These are phyloP conservation scores for Melanotaenia boesemani DNA, from an alignment of 2,797 vertebrate genomes.

Conservation along the genomic window DNA sequence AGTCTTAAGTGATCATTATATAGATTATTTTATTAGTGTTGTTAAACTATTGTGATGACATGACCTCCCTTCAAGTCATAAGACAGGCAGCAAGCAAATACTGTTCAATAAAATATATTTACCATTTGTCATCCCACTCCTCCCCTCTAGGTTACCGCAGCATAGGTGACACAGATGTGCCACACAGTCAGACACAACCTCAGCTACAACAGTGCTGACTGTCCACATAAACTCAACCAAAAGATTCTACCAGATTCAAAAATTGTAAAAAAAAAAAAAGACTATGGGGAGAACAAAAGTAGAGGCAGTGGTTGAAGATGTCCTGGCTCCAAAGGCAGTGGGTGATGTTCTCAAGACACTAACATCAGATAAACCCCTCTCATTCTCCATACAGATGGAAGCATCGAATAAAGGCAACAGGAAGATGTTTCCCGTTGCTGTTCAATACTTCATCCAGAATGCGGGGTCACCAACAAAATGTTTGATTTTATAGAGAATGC, in stretches of 20 bases:
- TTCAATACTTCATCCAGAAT: neutral
- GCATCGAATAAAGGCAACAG: constrained; percentile 3
- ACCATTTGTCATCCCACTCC: neutral
- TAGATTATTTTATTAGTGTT: too few species aligned
- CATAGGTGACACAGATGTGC: neutral
- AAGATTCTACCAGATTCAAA: too few species aligned
- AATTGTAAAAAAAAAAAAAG: too few species aligned
- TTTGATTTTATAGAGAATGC: neutral
- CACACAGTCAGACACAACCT: neutral
- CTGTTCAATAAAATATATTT: too few species aligned
- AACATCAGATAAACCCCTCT: neutral
- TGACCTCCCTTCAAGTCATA: too few species aligned
- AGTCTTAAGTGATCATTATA: too few species aligned
- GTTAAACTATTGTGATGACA: too few species aligned
- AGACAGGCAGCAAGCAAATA: too few species aligned
- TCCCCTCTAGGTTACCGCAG: neutral
- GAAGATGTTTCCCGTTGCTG: constrained; percentile 5
- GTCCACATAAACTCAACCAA: neutral
- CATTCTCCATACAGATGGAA: neutral
- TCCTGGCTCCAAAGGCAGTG: neutral
- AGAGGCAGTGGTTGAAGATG: neutral
- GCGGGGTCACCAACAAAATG: neutral
- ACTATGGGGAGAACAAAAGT: neutral
- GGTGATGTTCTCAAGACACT: neutral
- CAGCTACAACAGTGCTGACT: neutral